Evolutionary conservation across 2,888 invertebrate genomes (phyloP), one percentile per base, ranked within the genome.

Genomic region (Corythucha ciliata): DNA sequence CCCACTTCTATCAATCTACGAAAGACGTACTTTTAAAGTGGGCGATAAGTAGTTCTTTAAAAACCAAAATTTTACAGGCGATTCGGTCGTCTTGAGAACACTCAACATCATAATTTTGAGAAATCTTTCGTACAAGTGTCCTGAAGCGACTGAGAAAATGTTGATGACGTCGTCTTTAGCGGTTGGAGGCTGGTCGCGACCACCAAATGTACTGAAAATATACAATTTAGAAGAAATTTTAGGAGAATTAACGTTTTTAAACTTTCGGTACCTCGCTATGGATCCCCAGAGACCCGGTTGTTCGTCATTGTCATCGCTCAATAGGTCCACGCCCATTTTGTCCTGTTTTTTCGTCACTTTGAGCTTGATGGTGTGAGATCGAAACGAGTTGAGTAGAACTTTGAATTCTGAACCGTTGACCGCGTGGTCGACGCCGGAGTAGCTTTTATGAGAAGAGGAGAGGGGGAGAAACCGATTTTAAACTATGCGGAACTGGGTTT

Each of bases 31-130:
- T 76, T 90, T 93, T 55, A 98, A 79, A 54, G 90, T 88, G 0
- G 98, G 98, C 10, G 97, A 98, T 12, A 99, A 75, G 68, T 96
- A 99, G 71, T 98, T 98, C 71, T 98, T 98, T 57, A 98, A 74
- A 68, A 99, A 96, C 98, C 98, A 98, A 73, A 99, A 98, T 69
- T 98, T 98, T 26, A 99, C 96, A 0, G 88, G 87, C 1, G 86
- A 84, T 69, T 93, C 89, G 6, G 98, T 97, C 65, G 97, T 80
- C 67, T 97, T 97, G 55, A 94, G 73, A 3, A 97, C 89, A 45
- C 93, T 93, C 57, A 97, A 68, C 94, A 98, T 98, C 98, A 99
- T 99, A 60, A 98, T 97, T 55, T 94, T 81, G 16, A 97, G 69
- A 67, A 97, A 85, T 60, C 98, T 73, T 72, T 98, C 98, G 68